A percentile compares a stretch with the other conserved stretches of the same genome.
Conservation (phyloP, 2,888 invertebrate genomes). For the Drosophila aldrichi region DNA sequence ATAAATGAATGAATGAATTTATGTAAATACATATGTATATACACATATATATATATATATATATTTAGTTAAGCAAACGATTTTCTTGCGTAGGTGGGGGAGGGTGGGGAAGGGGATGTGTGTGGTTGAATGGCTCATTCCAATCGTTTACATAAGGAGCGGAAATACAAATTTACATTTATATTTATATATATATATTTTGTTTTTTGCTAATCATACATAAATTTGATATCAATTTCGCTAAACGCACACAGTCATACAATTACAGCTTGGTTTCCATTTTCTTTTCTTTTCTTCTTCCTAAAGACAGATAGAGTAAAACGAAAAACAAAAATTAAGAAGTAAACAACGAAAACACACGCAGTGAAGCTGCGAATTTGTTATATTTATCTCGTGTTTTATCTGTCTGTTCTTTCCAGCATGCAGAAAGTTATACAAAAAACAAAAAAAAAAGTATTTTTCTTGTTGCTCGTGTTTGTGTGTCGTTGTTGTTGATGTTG, state of each 20-base stretch:
- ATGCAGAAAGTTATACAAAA: slow-evolving; percentile 26
- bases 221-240: slow-evolving; percentile 48
- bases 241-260: slow-evolving; percentile 45
- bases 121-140: not conserved
- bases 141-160: not conserved
- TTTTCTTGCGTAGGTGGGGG: not conserved
- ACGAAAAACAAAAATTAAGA: not conserved
- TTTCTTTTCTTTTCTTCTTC: not conserved
- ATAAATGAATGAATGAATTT: not conserved
- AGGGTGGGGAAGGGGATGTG: not conserved
- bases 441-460: slow-evolving; percentile 10
- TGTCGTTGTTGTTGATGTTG: slow-evolving; percentile 3
- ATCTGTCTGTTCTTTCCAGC: slow-evolving; percentile 1
- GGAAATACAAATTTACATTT: slow-evolving; percentile 44
- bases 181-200: slow-evolving; percentile 34
- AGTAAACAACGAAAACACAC: slow-evolving; percentile 34
- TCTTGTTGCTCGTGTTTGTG: slow-evolving; percentile 5
- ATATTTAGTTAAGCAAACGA: slow-evolving; percentile 22
- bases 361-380: slow-evolving; percentile 24
- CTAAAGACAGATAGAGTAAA: slow-evolving; percentile 1
- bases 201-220: slow-evolving; percentile 66
- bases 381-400: slow-evolving; percentile 2
- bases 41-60: not conserved
- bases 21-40: not conserved
- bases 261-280: slow-evolving; percentile 4